Base-by-base conservation (phyloP, 2,888 invertebrate genomes). In the Deladenus siricidicola region DNA sequence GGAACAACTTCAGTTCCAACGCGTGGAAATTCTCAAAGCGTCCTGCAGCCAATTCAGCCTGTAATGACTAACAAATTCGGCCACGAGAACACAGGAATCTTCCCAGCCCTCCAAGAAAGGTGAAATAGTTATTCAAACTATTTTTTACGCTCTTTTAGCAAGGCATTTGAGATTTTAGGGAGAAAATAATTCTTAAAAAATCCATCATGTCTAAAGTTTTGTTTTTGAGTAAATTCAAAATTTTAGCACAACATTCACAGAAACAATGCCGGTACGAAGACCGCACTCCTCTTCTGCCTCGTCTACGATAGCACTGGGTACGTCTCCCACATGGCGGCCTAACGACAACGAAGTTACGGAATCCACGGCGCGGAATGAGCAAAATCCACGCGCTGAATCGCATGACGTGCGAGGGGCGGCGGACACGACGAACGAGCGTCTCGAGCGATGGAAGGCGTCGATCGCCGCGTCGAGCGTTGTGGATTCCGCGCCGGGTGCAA, bases 391-490 rank as follows among this genome's bases (percentile, higher is more conserved):
- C 39, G 39, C 6, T 34, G 39, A 14, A 10, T 10, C 14, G 39
- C 39, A 10, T 10, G 39, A 34, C 39, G 39, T n/a, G n/a, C n/a
- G n/a, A n/a, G n/a, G n/a, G n/a, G n/a, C n/a, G n/a, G n/a, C n/a
- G n/a, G n/a, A n/a, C 8, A 14, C 39, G 39, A 14, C 14, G 14
- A 14, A 34, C 8, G 53, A 53, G 19, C 29, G 53, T 6, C 39
- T 53, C 23, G 53, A 29, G 53, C 53, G 53, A n/a, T 53, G 53
- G 53, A 29, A 34, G 10, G 53, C 53, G 1, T n/a, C 53, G 19
- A n/a, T 34, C 39, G 39, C 39, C 8, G 39, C 39, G n/a, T n/a
- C n/a, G n/a, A n/a, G n/a, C n/a, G n/a, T n/a, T n/a, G n/a, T n/a
- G n/a, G n/a, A n/a, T n/a, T n/a, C n/a, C n/a, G n/a, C n/a, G n/a